Base-by-base conservation (phyloP, 2,888 invertebrate species). In the Chloromyia formosa region DNA sequence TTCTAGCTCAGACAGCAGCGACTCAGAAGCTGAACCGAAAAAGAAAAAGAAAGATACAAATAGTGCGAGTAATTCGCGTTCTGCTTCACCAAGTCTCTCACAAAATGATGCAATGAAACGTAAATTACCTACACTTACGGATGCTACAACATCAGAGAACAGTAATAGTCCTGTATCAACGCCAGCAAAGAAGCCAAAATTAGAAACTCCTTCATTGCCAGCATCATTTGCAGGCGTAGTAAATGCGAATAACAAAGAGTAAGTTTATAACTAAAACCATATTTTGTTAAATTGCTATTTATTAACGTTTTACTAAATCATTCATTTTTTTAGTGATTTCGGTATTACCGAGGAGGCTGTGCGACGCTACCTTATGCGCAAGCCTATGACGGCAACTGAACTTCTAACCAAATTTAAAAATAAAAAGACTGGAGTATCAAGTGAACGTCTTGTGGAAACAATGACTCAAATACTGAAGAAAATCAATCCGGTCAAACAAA, bases 321-420 rank as follows among this genome's bases (percentile, higher is more conserved):
- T 68, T 68, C 74, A 58, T 71, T 76, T 77, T 87, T 87, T 54
- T 82, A 94, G 93, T 82, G 94, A 94, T 80, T 94, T 93, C 82
- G 95, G 95, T 69, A 95, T 97, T 49, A 95, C 95, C 0, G 97
- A 98, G 83, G 97, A 97, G 81, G 94, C 96, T 0, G 96, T 99
- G 5, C 89, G 97, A 1, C 91, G 97, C 16, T 98, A 99, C 86
- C 87, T 99, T 42, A 93, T 94, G 85, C 90, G 98, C 10, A 98
- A 98, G 82, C 99, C 98, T 0, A 97, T 98, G 94, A 98, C 98
- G 0, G 95, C 98, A 0, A 98, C 96, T 0, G 98, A 98, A 82
- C 87, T 98, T 42, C 86, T 98, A 58, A 95, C 96, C 78, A 98
- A 98, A 87, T 96, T 98, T 87, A 96, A 96, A 83, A 94, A 94